Percentiles rank a stretch among this genome's conserved stretches.
These are phyloP conservation scores for Parnassius apollo DNA, from an alignment of 2,888 invertebrate species.

Conservation along the genomic window DNA sequence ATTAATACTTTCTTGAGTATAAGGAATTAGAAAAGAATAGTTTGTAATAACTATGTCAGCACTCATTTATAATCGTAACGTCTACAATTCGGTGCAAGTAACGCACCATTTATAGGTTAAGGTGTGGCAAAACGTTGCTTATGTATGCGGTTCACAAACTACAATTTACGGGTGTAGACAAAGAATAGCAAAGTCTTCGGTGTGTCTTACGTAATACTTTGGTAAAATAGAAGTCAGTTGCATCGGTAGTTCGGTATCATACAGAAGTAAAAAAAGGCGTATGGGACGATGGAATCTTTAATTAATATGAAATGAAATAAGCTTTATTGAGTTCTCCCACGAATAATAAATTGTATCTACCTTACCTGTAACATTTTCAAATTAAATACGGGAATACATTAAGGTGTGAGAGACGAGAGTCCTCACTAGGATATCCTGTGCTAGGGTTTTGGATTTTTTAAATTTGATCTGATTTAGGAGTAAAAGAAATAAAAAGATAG, in stretches of 20 bases:
- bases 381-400: too few species aligned
- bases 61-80: conserved; percentile 25
- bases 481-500: too few species aligned
- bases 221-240: background rate
- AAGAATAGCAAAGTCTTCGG: conserved; percentile 8
- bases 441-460: too few species aligned
- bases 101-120: conserved; percentile 23
- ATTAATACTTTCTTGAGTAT: background rate
- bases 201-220: conserved; percentile 15
- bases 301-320: too few species aligned
- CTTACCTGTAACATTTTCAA: too few species aligned
- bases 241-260: background rate
- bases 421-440: too few species aligned
- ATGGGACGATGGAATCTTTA: too few species aligned
- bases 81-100: conserved; percentile 18
- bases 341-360: too few species aligned
- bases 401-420: too few species aligned
- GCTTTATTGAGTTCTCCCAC: too few species aligned
- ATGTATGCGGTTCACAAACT: conserved; percentile 21
- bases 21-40: conserved; percentile 1
- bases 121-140: conserved; percentile 19
- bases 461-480: too few species aligned
- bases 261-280: too few species aligned
- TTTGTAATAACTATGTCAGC: conserved; percentile 24
- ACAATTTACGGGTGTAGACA: conserved; percentile 13